Conservation (phyloP, 1,140 invertebrate genomes). For the Philotrypesis tridentata region DNA sequence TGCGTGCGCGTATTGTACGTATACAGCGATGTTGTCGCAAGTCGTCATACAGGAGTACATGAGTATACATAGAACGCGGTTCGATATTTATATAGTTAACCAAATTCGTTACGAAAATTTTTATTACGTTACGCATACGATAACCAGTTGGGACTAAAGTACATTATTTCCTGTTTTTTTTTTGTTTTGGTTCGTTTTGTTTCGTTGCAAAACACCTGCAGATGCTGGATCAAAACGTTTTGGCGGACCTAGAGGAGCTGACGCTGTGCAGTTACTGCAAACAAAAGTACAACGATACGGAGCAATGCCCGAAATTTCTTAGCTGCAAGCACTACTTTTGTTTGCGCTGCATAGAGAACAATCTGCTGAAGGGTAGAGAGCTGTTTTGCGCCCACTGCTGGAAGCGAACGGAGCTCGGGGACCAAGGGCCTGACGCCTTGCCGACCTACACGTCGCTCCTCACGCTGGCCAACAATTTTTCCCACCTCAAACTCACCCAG, state of each 20-base stretch:
- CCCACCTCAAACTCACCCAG: conserved; percentile 74
- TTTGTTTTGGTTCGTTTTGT: background rate
- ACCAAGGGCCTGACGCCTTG: conserved; percentile 78
- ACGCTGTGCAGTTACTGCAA: conserved; percentile 82
- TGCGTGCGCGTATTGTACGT: background rate
- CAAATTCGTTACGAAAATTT: background rate
- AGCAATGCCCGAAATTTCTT: conserved; percentile 82
- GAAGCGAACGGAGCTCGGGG: conserved; percentile 79
- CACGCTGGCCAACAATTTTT: conserved; percentile 77
- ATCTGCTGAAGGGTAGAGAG: conserved; percentile 78
- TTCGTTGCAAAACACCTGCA: conserved; percentile 55
- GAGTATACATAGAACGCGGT: background rate
- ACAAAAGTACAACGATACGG: conserved; percentile 80
- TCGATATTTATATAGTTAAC: background rate
- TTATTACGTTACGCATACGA: background rate
- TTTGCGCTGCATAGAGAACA: conserved; percentile 80
- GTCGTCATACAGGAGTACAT: background rate
- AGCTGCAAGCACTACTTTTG: conserved; percentile 86
- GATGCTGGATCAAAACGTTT: conserved; percentile 74
- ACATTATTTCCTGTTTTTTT: conserved; percentile 12
- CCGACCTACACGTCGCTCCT: conserved; percentile 80
- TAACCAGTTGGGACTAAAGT: too few species aligned
- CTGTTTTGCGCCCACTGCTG: conserved; percentile 81
- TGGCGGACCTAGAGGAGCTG: conserved; percentile 80
- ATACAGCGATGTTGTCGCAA: background rate